Percentiles rank a stretch among this genome's conserved stretches.
These are phyloP conservation scores for Erpetoichthys calabaricus DNA, from an alignment of 2,797 vertebrate species.

Conservation along the genomic window DNA sequence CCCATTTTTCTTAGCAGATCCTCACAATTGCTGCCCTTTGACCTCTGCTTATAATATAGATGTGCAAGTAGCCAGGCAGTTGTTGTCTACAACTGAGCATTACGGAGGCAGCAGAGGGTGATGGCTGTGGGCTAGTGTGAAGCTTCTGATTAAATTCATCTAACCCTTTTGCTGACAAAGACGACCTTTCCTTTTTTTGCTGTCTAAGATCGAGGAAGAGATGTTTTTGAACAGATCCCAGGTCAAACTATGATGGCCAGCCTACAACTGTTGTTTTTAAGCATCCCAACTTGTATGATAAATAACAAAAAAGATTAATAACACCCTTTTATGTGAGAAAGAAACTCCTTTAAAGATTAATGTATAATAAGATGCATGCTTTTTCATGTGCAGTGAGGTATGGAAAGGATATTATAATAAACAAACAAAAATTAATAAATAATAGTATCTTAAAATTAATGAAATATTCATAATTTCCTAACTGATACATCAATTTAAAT, in stretches of 20 bases:
- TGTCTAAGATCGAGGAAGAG: no score
- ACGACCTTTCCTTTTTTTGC: conserved; percentile 2
- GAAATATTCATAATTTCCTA: conserved; percentile 2
- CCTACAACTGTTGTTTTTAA: no score
- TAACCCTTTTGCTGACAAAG: not conserved
- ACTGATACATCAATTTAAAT: conserved; percentile 3
- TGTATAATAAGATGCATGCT: not conserved
- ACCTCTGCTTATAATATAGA: not conserved
- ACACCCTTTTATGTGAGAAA: not conserved
- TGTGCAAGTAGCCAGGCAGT: not conserved
- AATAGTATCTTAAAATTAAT: not conserved
- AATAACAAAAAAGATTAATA: no score
- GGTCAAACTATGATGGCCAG: no score
- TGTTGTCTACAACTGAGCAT: not conserved
- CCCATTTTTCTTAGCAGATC: not conserved
- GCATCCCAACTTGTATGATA: no score
- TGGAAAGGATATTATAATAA: not conserved
- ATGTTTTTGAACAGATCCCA: no score
- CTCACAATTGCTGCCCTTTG: not conserved
- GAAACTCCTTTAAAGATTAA: not conserved
- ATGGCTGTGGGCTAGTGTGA: not conserved
- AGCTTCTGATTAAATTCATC: not conserved
- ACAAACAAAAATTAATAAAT: conserved; percentile 1
- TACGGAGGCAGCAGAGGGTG: not conserved
- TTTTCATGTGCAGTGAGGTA: not conserved